A percentile compares a stretch with the other conserved stretches of the same genome.
Evolutionary conservation across 2,888 invertebrate genomes (phyloP).

Genomic region (Agrochola litura): DNA sequence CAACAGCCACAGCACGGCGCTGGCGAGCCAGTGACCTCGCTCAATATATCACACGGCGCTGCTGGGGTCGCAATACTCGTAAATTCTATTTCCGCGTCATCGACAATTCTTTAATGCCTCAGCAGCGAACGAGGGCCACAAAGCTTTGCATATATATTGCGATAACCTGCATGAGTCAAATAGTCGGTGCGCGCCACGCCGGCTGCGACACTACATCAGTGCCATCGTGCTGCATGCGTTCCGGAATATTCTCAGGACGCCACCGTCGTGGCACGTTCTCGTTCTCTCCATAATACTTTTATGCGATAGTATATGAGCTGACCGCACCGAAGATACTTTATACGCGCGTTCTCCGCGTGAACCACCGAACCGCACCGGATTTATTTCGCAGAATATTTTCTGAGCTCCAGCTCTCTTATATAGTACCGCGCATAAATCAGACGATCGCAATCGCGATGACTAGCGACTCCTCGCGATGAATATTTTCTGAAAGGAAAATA

Average conservation of each 20-base stretch:
- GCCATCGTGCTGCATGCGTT: constrained; percentile 69
- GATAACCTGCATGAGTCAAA: constrained; percentile 70
- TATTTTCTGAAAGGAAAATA: constrained; percentile 75
- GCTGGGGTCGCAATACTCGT: constrained; percentile 78
- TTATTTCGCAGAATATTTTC: constrained; percentile 81
- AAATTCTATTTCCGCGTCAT: constrained; percentile 86
- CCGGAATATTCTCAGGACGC: constrained; percentile 76
- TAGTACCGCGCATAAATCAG: constrained; percentile 78
- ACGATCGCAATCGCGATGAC: constrained; percentile 74
- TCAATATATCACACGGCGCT: constrained; percentile 76
- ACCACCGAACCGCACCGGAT: constrained; percentile 80
- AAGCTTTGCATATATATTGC: constrained; percentile 80
- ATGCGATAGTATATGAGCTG: constrained; percentile 76
- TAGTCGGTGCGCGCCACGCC: constrained; percentile 73
- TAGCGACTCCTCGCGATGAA: constrained; percentile 72
- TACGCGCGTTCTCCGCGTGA: constrained; percentile 72
- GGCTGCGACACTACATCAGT: constrained; percentile 77
- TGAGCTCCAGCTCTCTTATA: constrained; percentile 67
- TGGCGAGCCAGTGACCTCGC: constrained; percentile 81
- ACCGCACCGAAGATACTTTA: constrained; percentile 78
- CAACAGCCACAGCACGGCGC: constrained; percentile 70
- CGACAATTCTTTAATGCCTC: constrained; percentile 73
- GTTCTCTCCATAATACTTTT: constrained; percentile 77
- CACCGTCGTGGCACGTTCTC: constrained; percentile 69
- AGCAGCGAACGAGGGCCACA: constrained; percentile 65